Base-by-base conservation (phyloP, 2,797 vertebrate species). In the Ispidina picta region DNA sequence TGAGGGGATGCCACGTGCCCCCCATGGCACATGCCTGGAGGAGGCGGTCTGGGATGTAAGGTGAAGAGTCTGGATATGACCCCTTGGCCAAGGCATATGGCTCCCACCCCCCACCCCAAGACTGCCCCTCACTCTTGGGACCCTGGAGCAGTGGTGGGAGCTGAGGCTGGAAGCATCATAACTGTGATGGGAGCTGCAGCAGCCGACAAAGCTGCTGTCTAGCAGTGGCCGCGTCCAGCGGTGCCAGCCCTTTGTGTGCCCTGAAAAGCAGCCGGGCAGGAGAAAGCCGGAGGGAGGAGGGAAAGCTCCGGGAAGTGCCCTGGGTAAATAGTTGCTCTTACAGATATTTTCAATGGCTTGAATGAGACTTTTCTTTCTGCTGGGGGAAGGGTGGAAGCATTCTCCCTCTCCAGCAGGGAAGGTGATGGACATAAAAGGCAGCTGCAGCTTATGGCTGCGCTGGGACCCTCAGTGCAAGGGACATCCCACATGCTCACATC, bases 321-420 rank as follows among this genome's bases (percentile, higher is more conserved):
- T 80, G 71, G 49, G 90, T 94, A 94, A 95, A 94, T 91, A 96
- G 83, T 88, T 92, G 70, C 58, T 81, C 55, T 92, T 86, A 49
- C 19, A 81, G 77, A 78, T 83, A 91, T 44, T 68, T 81, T 87
- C 80, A 84, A 5, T 29, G 52, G 29, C n/a, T 79, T 90, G 68
- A 93, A 89, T 56, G 37, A 83, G 74, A 63, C 86, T 86, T 90
- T 92, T 93, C 46, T 85, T 88, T 89, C 56, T 88, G 59, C 31
- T 41, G 91, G 85, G 86, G 94, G 70, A 88, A 91, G 91, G 93
- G 90, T 83, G 59, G 33, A 89, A 92, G 62, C 44, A 55, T 66
- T 35, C 75, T 89, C 64, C 59, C 2, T 0, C 29, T 37, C 31
- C 5, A 0, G 17, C 28, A 16, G 51, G 29, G 10, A 43, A 78